Evolutionary conservation across 2,888 invertebrate species (phyloP).

Genomic region (Steromphala cineraria): DNA sequence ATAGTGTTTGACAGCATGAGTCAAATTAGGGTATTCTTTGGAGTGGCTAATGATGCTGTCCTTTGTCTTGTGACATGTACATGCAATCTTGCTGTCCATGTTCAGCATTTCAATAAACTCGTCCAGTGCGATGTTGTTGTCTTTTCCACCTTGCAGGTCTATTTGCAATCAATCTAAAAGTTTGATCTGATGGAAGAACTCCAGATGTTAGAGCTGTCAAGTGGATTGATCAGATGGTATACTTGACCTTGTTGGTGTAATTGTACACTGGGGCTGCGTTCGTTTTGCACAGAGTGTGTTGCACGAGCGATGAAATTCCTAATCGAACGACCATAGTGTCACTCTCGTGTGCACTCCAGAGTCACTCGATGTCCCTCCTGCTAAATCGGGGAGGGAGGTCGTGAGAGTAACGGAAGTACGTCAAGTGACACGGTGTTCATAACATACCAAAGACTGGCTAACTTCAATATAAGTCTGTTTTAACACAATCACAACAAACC

Average conservation of each 20-base stretch:
- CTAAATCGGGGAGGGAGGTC: no score
- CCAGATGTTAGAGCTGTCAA: conserved; percentile 26
- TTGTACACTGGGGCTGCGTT: no score
- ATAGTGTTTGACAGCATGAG: conserved; percentile 29
- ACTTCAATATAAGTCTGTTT: no score
- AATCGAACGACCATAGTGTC: no score
- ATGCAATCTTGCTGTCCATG: conserved; percentile 29
- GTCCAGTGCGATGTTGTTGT: conserved; percentile 31
- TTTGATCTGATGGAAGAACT: conserved; percentile 15
- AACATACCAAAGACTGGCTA: no score
- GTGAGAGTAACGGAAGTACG: no score
- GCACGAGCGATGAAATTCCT: no score
- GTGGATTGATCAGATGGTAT: conserved; percentile 28
- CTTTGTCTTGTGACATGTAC: conserved; percentile 26
- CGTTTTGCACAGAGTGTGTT: no score
- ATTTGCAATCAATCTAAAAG: conserved; percentile 22
- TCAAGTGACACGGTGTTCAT: no score
- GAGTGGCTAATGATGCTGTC: conserved; percentile 30
- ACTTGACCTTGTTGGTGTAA: conserved; percentile 33
- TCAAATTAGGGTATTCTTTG: conserved; percentile 28
- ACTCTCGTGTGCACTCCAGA: no score
- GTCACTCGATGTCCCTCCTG: no score
- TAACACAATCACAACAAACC: no score
- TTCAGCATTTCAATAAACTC: conserved; percentile 33
- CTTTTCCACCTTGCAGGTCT: conserved; percentile 31